Percentiles rank a stretch among this genome's conserved stretches.
phyloP scores from a whole-genome alignment of 2,888 invertebrate genomes.

The Gerosis bhagava region DNA sequence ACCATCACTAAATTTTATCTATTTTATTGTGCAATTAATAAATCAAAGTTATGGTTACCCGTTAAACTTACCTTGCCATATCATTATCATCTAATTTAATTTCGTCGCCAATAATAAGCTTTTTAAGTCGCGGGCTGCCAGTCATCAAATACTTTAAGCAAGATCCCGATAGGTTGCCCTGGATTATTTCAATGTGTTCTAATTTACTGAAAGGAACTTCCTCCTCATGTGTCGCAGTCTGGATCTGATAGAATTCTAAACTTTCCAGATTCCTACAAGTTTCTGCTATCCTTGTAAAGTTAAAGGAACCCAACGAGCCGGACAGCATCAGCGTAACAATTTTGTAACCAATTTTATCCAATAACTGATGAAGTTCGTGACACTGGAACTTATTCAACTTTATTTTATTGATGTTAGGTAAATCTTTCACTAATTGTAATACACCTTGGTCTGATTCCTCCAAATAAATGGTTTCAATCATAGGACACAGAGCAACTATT shows the following conservation, averaged over 20 bases:
- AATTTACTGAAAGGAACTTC: constrained; percentile 83
- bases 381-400: constrained; percentile 85
- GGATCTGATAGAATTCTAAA: constrained; percentile 86
- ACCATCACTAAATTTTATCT: no score
- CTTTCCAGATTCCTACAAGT: constrained; percentile 82
- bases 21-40: no score
- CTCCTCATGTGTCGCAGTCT: constrained; percentile 80
- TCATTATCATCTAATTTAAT: constrained; percentile 86
- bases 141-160: constrained; percentile 84
- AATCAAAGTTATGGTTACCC: no score
- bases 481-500: constrained; percentile 83
- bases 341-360: constrained; percentile 79
- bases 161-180: constrained; percentile 82
- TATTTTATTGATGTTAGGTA: constrained; percentile 76
- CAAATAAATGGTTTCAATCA: constrained; percentile 84
- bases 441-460: constrained; percentile 84
- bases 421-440: constrained; percentile 70
- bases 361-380: constrained; percentile 81
- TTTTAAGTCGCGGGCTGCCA: constrained; percentile 81
- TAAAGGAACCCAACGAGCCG: constrained; percentile 80
- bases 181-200: constrained; percentile 85
- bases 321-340: constrained; percentile 82
- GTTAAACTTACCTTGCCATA: constrained; percentile 76
- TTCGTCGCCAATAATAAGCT: constrained; percentile 85
- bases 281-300: constrained; percentile 82